These are phyloP conservation scores for Rhyacophila evoluta DNA, from an alignment of 2,888 invertebrate species.

Conservation along the genomic window DNA sequence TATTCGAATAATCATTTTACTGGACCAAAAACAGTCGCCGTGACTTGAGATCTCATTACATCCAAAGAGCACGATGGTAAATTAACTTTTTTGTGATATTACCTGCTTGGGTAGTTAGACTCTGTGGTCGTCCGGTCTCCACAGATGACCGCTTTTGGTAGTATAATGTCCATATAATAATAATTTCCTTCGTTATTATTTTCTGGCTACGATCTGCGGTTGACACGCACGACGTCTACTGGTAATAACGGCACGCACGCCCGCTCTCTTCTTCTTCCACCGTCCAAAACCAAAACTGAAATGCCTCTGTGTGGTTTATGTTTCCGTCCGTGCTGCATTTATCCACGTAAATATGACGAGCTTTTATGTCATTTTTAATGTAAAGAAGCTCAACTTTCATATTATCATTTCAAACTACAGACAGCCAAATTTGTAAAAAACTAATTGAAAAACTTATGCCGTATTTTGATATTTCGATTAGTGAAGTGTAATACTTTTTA, in stretches of 20 bases:
- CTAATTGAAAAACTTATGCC: too few relatives aligned
- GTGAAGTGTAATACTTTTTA: too few relatives aligned
- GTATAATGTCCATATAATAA: constrained; percentile 42
- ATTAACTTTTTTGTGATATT: not conserved
- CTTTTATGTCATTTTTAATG: not conserved
- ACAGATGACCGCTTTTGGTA: constrained; percentile 45
- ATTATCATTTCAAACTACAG: too few relatives aligned
- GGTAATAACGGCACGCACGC: constrained; percentile 47
- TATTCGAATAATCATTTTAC: not conserved
- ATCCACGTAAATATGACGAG: constrained; percentile 15
- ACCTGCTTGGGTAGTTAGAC: not conserved
- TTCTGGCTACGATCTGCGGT: constrained; percentile 47
- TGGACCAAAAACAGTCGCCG: not conserved
- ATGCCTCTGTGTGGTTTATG: constrained; percentile 44
- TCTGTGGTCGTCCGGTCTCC: constrained; percentile 20
- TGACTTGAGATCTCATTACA: not conserved
- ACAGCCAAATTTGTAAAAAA: too few relatives aligned
- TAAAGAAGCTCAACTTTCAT: not conserved
- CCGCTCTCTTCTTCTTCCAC: not conserved
- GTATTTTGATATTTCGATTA: too few relatives aligned
- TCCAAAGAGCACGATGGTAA: not conserved
- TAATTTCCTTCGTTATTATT: constrained; percentile 36
- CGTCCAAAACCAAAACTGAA: constrained; percentile 43
- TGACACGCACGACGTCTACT: constrained; percentile 53
- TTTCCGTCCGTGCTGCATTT: constrained; percentile 30